phyloP scores from a whole-genome alignment of 2,797 vertebrate genomes.

The Amblyraja radiata region DNA sequence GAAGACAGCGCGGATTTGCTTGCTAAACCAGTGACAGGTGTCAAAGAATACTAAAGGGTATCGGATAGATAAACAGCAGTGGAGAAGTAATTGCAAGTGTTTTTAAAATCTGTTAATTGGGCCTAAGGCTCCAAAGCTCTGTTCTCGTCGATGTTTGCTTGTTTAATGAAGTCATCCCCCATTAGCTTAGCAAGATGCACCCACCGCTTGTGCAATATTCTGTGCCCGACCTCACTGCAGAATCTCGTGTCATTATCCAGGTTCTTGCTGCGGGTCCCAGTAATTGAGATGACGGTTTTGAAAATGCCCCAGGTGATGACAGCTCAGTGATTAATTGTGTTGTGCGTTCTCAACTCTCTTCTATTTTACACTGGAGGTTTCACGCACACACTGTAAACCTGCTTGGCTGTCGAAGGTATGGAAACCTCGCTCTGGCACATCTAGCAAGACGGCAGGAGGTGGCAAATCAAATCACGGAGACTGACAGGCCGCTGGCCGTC shows the following conservation, averaged over 20 bases:
- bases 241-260: not conserved
- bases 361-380: not conserved
- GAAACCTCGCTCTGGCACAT: not conserved
- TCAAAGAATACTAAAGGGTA: not conserved
- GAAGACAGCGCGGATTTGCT: not conserved
- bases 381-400: not conserved
- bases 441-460: not conserved
- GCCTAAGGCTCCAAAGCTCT: constrained; percentile 3
- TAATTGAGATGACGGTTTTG: constrained; percentile 32
- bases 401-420: not conserved
- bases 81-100: not conserved
- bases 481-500: not conserved
- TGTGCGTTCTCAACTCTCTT: not conserved
- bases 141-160: not conserved
- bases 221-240: not conserved
- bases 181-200: not conserved
- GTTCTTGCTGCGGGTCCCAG: not conserved
- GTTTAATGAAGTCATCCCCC: constrained; percentile 22
- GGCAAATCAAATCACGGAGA: constrained; percentile 3
- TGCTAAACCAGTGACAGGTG: not conserved
- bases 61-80: not conserved
- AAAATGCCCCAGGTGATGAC: constrained; percentile 9
- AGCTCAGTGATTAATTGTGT: constrained; percentile 19
- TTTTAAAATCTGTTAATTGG: constrained; percentile 29
- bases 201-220: not conserved